Base-by-base conservation (phyloP, 2,888 invertebrate species). In the Sinohyriopsis cumingii region DNA sequence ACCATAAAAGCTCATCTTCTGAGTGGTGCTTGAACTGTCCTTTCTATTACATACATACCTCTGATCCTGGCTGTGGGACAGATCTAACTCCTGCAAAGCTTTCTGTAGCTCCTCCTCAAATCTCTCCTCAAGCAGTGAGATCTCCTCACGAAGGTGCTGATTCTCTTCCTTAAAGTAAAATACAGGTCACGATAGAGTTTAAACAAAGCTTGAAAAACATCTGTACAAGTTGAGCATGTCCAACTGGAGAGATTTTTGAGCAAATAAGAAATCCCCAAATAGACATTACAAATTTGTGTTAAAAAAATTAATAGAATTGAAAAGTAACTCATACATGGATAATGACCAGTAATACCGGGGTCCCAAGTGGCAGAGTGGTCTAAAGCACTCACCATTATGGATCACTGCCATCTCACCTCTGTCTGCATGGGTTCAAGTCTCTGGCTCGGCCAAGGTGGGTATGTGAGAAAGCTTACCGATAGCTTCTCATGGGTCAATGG, bases 91-190 rank as follows among this genome's bases (percentile, higher is more conserved):
- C 56, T 74, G 73, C 15, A 82, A 60, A 20, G 78, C 78, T 55
- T 72, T 69, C 63, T 73, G 76, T 59, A 83, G 56, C 59, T 80
- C 71, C 19, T 77, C 71, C 53, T 80, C 78, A 68, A 76, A 80
- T 28, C 73, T 71, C n/a, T 81, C 78, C 60, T 84, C 82, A 71
- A 80, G 76, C 15, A 69, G 69, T 1, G 70, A 68, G 55, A 84
- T 73, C 54, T 84, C 81, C 9, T 79, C 72, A 55, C 79, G 76
- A 63, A 86, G 67, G 59, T 78, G 72, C 22, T 72, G 68, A 68
- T 86, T 86, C 65, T 85, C 83, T 70, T 81, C 71, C 86, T 86
- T 77, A 24, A 75, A 68, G 54, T 7, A 56, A 55, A 55, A 57
- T 25, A 57, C 19, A 25, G 59, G 22, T 19, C 19, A 25, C 18